Evolutionary conservation across 2,888 invertebrate species (phyloP).

Genomic region (Philereme transversata): DNA sequence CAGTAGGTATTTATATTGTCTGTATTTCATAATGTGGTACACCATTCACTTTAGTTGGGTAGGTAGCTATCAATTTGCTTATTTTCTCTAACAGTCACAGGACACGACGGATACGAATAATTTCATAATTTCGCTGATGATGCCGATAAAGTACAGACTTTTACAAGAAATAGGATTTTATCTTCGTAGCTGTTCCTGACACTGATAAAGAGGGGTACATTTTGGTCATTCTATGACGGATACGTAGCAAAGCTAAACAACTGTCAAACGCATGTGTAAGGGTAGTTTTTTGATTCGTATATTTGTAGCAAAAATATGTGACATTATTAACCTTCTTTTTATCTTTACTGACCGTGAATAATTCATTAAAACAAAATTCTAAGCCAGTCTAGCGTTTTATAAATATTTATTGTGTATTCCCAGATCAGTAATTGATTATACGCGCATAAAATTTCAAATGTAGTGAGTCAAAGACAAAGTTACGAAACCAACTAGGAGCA

Average conservation of each 20-base stretch:
- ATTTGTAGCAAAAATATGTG: too few relatives aligned
- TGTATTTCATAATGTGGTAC: neutral
- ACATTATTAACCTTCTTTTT: slow-evolving; percentile 2
- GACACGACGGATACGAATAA: slow-evolving; percentile 22
- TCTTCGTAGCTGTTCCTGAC: too few relatives aligned
- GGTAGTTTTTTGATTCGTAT: neutral
- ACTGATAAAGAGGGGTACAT: too few relatives aligned
- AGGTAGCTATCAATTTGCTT: too few relatives aligned
- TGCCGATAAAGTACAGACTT: slow-evolving; percentile 34
- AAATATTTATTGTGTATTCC: slow-evolving; percentile 9
- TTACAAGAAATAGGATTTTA: slow-evolving; percentile 31
- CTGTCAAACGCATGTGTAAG: slow-evolving; percentile 6
- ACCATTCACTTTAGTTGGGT: neutral
- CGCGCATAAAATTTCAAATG: slow-evolving; percentile 16
- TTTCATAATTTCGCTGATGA: slow-evolving; percentile 35
- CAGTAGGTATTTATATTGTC: too few relatives aligned
- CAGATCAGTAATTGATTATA: slow-evolving; percentile 17
- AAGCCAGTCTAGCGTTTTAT: slow-evolving; percentile 13
- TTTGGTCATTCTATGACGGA: slow-evolving; percentile 20
- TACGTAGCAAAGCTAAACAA: slow-evolving; percentile 8
- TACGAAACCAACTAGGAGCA: slow-evolving; percentile 14
- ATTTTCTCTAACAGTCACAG: neutral
- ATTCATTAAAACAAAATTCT: slow-evolving; percentile 7
- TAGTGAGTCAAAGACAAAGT: slow-evolving; percentile 8
- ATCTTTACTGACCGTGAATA: slow-evolving; percentile 16